Evolutionary conservation across 2,113 vertebrate genomes (phyloP), one percentile per base, ranked within the genome.

Genomic region (Petaurus breviceps): DNA sequence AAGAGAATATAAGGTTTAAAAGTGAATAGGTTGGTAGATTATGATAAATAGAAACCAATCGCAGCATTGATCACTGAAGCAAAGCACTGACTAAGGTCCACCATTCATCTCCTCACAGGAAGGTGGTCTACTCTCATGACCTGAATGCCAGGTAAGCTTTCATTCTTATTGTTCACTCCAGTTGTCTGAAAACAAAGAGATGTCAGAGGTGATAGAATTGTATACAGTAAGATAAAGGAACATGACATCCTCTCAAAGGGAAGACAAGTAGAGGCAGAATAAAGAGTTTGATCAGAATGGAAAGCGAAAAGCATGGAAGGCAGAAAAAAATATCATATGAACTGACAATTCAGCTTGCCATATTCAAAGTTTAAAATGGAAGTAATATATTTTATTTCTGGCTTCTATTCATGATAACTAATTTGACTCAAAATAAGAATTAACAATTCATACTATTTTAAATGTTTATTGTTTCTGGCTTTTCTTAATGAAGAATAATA

Each of bases 1-100:
- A 94, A 51, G 91, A 51, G 61, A 93, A 25, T 43, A 25, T n/a
- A 93, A 54, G 0, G 51, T 95, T 96, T 89, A 94, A 95, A 96
- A 28, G 49, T 94, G 25, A 96, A 95, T 77, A 1, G 53, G 46
- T 95, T 95, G 92, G 93, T 8, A 68, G 19, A 31, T 4, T 52
- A 0, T 51, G 43, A 94, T 93, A 55, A 95, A 95, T 0, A 91
- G 31, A 24, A 37, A n/a, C 14, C 31, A 77, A 11, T 77, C 37
- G 14, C 37, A 7, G 61, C 37, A 19, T 1, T n/a, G 14, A 77
- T 37, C 19, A 77, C 16, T 1, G 61, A 77, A 77, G 37, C 61
- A n/a, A 19, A 77, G 37, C 14, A 19, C 61, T 57, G 55, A 57
- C 54, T n/a, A 77, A n/a, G 61, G 14, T 7, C 43, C 53, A 49